These are phyloP conservation scores for Acronicta alni DNA, from an alignment of 2,888 invertebrate species.

Conservation along the genomic window DNA sequence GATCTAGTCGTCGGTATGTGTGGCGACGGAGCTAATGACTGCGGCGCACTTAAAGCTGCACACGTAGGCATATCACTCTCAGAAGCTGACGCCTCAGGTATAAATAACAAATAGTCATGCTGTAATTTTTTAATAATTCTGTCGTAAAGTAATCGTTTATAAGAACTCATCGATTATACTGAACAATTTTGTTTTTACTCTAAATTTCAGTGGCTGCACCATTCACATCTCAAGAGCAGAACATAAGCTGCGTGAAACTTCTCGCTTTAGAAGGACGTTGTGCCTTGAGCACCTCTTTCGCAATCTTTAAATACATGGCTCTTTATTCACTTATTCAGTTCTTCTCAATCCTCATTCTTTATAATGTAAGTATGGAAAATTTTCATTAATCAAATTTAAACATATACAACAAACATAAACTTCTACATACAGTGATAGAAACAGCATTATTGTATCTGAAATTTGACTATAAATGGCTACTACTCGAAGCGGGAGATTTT, in stretches of 20 bases:
- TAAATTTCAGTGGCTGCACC: slow-evolving; percentile 93
- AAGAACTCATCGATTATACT: no score
- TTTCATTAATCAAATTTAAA: no score
- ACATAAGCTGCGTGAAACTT: slow-evolving; percentile 94
- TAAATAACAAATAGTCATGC: neutral
- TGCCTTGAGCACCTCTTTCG: slow-evolving; percentile 96
- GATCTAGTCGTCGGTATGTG: slow-evolving; percentile 92
- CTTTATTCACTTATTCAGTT: slow-evolving; percentile 97
- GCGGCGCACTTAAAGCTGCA: slow-evolving; percentile 96
- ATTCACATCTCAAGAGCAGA: slow-evolving; percentile 94
- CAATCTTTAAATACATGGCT: slow-evolving; percentile 97
- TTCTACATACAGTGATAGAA: no score
- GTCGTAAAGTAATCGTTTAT: no score
- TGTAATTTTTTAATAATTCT: neutral
- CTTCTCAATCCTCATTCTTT: slow-evolving; percentile 94
- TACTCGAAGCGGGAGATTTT: no score
- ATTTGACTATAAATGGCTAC: no score
- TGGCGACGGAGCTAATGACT: slow-evolving; percentile 95
- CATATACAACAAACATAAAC: no score
- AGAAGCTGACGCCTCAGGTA: slow-evolving; percentile 94
- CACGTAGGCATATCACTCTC: slow-evolving; percentile 96
- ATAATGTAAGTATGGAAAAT: slow-evolving; percentile 88
- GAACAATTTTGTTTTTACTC: neutral
- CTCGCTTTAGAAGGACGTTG: slow-evolving; percentile 95
- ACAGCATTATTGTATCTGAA: no score